A percentile compares a stretch with the other conserved stretches of the same genome.
These are phyloP conservation scores for Cotesia vestalis DNA, from an alignment of 1,140 invertebrate species.

Conservation along the genomic window DNA sequence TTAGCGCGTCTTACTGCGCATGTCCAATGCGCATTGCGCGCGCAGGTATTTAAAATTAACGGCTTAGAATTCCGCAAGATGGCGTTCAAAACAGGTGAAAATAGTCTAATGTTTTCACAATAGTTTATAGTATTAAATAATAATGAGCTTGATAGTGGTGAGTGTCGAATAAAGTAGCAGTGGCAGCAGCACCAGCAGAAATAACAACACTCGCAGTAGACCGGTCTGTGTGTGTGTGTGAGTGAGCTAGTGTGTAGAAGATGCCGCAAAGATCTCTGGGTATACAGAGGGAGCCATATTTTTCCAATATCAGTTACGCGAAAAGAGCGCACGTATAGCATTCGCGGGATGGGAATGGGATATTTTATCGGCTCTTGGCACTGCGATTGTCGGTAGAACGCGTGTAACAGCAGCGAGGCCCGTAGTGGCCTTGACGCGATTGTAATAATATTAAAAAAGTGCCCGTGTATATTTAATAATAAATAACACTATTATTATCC, in stretches of 20 bases:
- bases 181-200: too few relatives aligned
- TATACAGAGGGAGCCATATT: conserved; percentile 64
- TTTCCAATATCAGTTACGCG: conserved; percentile 61
- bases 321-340: conserved; percentile 53
- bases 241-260: background rate
- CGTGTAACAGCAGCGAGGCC: conserved; percentile 42
- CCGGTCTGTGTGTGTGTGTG: too few relatives aligned
- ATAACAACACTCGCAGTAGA: too few relatives aligned
- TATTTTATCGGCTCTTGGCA: conserved; percentile 38
- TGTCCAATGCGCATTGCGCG: too few relatives aligned
- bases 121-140: too few relatives aligned
- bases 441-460: background rate
- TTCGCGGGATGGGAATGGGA: conserved; percentile 35
- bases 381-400: conserved; percentile 33
- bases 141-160: too few relatives aligned
- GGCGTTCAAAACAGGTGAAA: too few relatives aligned
- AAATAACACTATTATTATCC: conserved; percentile 3
- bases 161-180: too few relatives aligned
- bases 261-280: conserved; percentile 48
- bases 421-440: conserved; percentile 23
- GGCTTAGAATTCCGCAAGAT: too few relatives aligned
- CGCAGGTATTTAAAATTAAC: too few relatives aligned
- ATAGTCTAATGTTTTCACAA: too few relatives aligned
- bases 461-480: background rate
- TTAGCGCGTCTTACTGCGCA: too few relatives aligned